Base-by-base conservation (phyloP, 2,888 invertebrate species). In the Conomelus anceps region DNA sequence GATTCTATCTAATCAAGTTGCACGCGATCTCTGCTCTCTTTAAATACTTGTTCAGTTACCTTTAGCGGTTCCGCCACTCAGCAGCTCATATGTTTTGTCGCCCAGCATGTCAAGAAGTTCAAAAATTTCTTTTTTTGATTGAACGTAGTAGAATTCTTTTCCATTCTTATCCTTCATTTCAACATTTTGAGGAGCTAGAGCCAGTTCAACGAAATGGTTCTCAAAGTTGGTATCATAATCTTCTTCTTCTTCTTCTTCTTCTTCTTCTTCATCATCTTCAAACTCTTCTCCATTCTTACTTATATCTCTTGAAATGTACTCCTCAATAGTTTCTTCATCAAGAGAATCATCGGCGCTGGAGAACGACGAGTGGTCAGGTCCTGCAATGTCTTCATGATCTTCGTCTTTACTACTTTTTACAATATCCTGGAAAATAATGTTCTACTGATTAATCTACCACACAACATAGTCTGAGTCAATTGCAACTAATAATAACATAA, bases 31-130 rank as follows among this genome's bases (percentile, higher is more conserved):
- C n/a, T n/a, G n/a, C n/a, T n/a, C n/a, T n/a, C n/a, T n/a, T n/a
- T n/a, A n/a, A n/a, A n/a, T n/a, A n/a, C n/a, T 34, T 34, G 34
- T 34, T 34, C 34, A 34, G 3, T 92, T 93, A 96, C 97, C 97
- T 93, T 95, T 95, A 3, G 96, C 96, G 0, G 97, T 97, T 92
- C 97, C 96, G 23, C 97, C 97, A 23, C 96, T 96, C 1, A 97
- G 94, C 0, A 97, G 92, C 91, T 95, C 94, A 91, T 95, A 96
- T 11, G 93, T 86, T 89, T 90, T 90, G 34, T 89, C 90, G 1
- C 89, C 91, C 91, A 94, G 93, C 88, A 93, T 93, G n/a, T 92
- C 91, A 85, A 96, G 93, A 0, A 95, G 93, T 92, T 94, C 93
- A 91, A 96, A 95, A 17, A 96, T 93, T 91, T 95, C 94, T 20